Evolutionary conservation across 2,113 vertebrate species (phyloP), one percentile per base, ranked within the genome.

Genomic region (Menura novaehollandiae): DNA sequence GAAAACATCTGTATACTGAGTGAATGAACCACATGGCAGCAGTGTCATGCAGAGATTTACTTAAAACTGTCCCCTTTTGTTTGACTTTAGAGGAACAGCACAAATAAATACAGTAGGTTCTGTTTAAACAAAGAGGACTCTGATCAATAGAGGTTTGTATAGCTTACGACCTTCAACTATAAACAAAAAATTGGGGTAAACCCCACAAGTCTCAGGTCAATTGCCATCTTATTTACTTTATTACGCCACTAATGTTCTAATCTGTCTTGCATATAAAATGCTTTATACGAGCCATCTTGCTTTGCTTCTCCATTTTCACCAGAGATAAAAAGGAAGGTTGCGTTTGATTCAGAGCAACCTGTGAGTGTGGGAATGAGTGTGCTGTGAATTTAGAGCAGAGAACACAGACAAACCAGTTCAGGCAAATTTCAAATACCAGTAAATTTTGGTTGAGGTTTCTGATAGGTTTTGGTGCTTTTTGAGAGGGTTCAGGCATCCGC

Each of bases 1-100:
- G 95, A 94, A 99, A 99, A 98, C 98, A 99, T 98, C 98, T 99
- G 98, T 98, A 97, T 91, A 83, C 90, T 56, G 66, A 98, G 95
- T 89, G 95, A 97, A 96, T 96, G 97, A 98, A 94, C 95, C 98
- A 97, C 97, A 98, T 95, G 98, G 93, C 98, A 97, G 87, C 83
- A 69, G 94, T 98, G 97, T 98, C 98, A 97, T 67, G 97, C 96
- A 89, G 97, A 90, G 96, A 97, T 96, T 98, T 95, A 95, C 97
- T 98, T 97, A 87, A 82, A 97, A 97, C 85, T 86, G 86, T 97
- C 96, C 97, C 97, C 96, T 97, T 98, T 98, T 97, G 98, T 98
- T 98, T 98, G 98, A 98, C 97, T 98, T 97, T 95, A 96, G 96
- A 94, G 77, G 93, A 97, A 91, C 91, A 97, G 94, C 94, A 95